Conservation (phyloP, 1,140 invertebrate genomes). For the Lamellibrachia luymesi region DNA sequence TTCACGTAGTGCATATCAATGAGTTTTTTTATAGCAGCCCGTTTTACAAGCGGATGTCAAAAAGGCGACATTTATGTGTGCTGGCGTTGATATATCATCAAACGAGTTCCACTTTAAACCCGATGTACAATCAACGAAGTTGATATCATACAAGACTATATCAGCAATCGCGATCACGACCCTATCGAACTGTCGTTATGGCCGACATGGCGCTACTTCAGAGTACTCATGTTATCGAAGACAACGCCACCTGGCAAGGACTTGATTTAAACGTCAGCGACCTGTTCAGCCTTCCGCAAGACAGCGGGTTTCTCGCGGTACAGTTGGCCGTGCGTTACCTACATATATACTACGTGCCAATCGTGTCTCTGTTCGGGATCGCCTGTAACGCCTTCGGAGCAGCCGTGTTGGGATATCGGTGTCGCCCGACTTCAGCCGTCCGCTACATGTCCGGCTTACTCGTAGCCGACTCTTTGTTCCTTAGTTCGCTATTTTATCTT, state of each 20-base stretch:
- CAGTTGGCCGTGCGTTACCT: not conserved
- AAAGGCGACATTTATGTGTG: too few relatives aligned
- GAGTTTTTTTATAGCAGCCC: not conserved
- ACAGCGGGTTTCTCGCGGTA: not conserved
- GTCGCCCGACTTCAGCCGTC: not conserved
- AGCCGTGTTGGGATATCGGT: not conserved
- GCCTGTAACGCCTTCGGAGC: not conserved
- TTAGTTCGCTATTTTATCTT: not conserved
- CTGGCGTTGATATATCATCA: too few relatives aligned
- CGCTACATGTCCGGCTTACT: not conserved
- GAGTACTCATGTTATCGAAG: not conserved
- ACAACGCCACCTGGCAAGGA: not conserved
- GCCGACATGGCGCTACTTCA: not conserved
- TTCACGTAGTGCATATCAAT: not conserved
- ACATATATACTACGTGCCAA: not conserved
- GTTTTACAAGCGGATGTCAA: too few relatives aligned
- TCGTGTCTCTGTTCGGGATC: not conserved
- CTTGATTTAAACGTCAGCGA: not conserved
- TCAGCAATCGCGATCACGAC: not conserved
- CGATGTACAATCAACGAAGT: not conserved
- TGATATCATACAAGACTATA: not conserved
- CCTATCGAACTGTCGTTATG: not conserved
- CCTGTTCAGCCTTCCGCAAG: not conserved
- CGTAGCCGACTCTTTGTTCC: not conserved
- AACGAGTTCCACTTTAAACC: too few relatives aligned